A percentile compares a stretch with the other conserved stretches of the same genome.
Conservation (phyloP, 1,140 invertebrate genomes). For the Reticulitermes speratus region DNA sequence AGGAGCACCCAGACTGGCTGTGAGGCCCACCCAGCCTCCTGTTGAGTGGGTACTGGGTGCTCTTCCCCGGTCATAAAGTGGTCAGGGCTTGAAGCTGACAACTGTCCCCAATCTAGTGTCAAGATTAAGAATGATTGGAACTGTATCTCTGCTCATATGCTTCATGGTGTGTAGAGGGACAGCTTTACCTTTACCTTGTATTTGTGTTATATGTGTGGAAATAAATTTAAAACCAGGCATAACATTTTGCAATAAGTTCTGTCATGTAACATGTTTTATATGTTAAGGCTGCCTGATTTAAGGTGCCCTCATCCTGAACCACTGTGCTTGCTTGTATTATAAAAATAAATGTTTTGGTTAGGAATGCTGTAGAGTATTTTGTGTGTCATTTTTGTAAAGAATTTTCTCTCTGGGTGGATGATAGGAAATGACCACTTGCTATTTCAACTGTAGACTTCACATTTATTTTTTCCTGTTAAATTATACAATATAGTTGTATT, state of each 20-base stretch:
- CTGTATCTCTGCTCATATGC: too few species aligned
- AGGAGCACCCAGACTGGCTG: too few species aligned
- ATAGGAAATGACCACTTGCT: not conserved
- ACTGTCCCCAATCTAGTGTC: too few species aligned
- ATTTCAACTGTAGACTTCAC: not conserved
- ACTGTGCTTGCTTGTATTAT: not conserved
- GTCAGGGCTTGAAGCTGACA: too few species aligned
- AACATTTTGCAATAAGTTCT: not conserved
- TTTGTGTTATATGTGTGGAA: too few species aligned
- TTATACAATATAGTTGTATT: not conserved
- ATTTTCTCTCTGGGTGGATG: not conserved
- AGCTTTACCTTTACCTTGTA: too few species aligned
- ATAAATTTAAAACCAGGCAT: not conserved
- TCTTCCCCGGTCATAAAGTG: too few species aligned
- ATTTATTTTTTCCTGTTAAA: not conserved
- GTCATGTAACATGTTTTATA: not conserved
- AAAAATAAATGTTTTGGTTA: not conserved
- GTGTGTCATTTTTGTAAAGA: not conserved
- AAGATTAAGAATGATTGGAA: too few species aligned
- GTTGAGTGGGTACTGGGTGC: too few species aligned
- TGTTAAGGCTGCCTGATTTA: not conserved
- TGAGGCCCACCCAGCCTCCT: too few species aligned
- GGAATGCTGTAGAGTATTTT: not conserved
- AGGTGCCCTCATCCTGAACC: not conserved
- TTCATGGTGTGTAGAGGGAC: too few species aligned